A percentile compares a stretch with the other conserved stretches of the same genome.
These are phyloP conservation scores for Pterocles orientalis DNA, from an alignment of 2,113 vertebrate species.

Conservation along the genomic window DNA sequence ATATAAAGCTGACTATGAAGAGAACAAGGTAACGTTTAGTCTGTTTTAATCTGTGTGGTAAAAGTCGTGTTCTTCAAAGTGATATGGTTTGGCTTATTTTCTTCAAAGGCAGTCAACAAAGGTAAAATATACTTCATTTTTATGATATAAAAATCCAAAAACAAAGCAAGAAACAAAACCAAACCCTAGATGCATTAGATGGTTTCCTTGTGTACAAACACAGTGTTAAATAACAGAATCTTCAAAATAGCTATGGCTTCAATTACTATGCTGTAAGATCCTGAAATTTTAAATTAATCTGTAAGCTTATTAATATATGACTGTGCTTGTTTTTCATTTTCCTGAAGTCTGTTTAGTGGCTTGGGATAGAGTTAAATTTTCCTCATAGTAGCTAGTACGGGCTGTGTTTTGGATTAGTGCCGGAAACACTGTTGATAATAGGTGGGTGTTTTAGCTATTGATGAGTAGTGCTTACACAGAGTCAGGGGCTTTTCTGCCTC, in stretches of 20 bases:
- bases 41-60: not conserved
- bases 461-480: too few relatives aligned
- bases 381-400: too few relatives aligned
- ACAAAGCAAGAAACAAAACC: not conserved
- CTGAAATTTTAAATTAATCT: not conserved
- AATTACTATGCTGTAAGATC: not conserved
- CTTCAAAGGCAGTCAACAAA: constrained; percentile 13
- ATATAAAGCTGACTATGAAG: not conserved
- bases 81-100: not conserved
- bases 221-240: not conserved
- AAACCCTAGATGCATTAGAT: not conserved
- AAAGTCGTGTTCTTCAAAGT: constrained; percentile 15
- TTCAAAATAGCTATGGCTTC: not conserved
- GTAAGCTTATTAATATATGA: not conserved
- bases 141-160: not conserved
- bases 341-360: not conserved
- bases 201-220: not conserved
- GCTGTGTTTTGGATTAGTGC: too few relatives aligned
- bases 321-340: not conserved
- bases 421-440: too few relatives aligned
- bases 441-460: too few relatives aligned
- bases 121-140: constrained; percentile 28
- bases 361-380: too few relatives aligned
- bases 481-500: too few relatives aligned
- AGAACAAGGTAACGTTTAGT: constrained; percentile 12